phyloP scores from a whole-genome alignment of 2,888 invertebrate species.

The Drosophila suboccidentalis region DNA sequence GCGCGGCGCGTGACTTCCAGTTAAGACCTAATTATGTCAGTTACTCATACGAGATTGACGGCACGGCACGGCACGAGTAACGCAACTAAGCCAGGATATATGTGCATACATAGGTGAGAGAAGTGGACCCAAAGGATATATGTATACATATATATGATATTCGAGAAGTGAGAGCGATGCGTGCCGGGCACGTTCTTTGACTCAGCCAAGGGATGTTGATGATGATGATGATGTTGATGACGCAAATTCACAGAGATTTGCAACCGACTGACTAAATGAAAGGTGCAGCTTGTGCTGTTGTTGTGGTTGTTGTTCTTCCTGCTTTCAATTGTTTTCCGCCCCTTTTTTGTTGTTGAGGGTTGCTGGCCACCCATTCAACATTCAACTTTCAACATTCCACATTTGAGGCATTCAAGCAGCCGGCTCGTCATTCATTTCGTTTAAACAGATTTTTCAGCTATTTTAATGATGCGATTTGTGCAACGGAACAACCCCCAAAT shows the following conservation, averaged over 20 bases:
- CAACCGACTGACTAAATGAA: conserved; percentile 47
- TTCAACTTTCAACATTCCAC: not conserved
- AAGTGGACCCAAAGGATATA: conserved; percentile 20
- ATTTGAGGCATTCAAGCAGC: conserved; percentile 43
- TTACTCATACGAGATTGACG: conserved; percentile 74
- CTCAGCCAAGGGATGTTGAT: conserved; percentile 33
- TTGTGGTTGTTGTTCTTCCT: conserved; percentile 8
- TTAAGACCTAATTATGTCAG: conserved; percentile 82
- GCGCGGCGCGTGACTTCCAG: conserved; percentile 80
- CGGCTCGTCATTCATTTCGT: conserved; percentile 60
- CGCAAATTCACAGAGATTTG: conserved; percentile 76
- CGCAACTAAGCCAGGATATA: conserved; percentile 25
- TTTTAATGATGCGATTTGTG: conserved; percentile 79
- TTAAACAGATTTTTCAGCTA: conserved; percentile 76
- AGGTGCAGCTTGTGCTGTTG: conserved; percentile 41
- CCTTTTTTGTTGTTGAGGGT: conserved; percentile 26
- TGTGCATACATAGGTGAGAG: not conserved
- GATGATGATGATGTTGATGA: conserved; percentile 66
- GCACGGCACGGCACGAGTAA: conserved; percentile 17
- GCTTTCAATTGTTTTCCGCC: conserved; percentile 24
- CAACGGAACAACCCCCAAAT: conserved; percentile 61
- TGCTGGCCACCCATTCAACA: conserved; percentile 21
- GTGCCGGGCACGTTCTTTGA: conserved; percentile 82
- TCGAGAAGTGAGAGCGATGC: conserved; percentile 58
- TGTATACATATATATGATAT: conserved; percentile 5